Conservation (phyloP, 2,888 invertebrate genomes). For the Oscheius sp. region DNA sequence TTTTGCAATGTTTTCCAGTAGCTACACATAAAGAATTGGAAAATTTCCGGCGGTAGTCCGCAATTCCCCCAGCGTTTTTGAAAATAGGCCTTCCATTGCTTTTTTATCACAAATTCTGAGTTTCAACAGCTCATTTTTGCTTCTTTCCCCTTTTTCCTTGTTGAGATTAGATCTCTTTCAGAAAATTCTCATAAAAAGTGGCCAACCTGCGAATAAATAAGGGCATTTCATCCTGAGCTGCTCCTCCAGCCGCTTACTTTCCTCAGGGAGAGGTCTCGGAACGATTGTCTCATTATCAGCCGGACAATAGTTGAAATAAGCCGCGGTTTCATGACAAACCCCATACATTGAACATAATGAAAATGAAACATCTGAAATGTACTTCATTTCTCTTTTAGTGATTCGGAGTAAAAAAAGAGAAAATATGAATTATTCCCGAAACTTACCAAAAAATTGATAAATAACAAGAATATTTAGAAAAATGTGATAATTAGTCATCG, state of each 20-base stretch:
- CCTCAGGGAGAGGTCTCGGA: conserved; percentile 9
- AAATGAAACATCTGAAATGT: neutral
- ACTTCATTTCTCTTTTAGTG: too few relatives aligned
- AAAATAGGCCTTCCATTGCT: too few relatives aligned
- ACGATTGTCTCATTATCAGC: neutral
- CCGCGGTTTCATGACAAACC: conserved; percentile 14
- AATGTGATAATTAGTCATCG: neutral
- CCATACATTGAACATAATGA: conserved; percentile 18
- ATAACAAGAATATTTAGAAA: neutral
- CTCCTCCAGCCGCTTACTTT: conserved; percentile 10
- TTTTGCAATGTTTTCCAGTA: too few relatives aligned
- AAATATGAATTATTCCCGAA: neutral
- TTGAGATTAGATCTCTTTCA: too few relatives aligned
- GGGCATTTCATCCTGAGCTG: conserved; percentile 22
- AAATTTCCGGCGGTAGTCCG: too few relatives aligned
- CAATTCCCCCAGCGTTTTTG: too few relatives aligned
- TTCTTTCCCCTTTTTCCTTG: too few relatives aligned
- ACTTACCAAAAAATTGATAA: neutral
- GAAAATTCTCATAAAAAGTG: neutral
- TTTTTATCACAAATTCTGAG: too few relatives aligned
- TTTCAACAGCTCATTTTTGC: too few relatives aligned
- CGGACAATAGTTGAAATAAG: conserved; percentile 30
- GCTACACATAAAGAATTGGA: too few relatives aligned
- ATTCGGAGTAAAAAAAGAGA: neutral
- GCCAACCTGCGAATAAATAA: conserved; percentile 19